These are phyloP conservation scores for Cryptoblepharus egeriae DNA, from an alignment of 2,797 vertebrate species.

Conservation along the genomic window DNA sequence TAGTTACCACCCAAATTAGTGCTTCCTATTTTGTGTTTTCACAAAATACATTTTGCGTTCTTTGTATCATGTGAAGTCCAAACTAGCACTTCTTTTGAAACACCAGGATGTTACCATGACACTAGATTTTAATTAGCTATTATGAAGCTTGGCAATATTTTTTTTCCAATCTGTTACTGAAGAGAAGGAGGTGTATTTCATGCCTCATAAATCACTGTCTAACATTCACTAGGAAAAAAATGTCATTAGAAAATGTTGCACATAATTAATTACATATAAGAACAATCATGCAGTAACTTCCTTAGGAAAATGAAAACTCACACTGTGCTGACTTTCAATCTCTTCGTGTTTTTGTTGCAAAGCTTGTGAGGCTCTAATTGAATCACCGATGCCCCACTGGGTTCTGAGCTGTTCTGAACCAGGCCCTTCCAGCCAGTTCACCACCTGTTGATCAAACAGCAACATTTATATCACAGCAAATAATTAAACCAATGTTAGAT, in stretches of 20 bases:
- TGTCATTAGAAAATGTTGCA: slow-evolving; percentile 31
- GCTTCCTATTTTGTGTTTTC: neutral
- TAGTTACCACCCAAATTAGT: neutral
- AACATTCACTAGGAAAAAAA: slow-evolving; percentile 17
- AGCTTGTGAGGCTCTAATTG: slow-evolving; percentile 93
- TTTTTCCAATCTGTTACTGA: slow-evolving; percentile 14
- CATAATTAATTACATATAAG: slow-evolving; percentile 6
- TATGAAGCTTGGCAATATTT: slow-evolving; percentile 25
- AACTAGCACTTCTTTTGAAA: slow-evolving; percentile 8
- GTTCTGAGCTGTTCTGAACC: slow-evolving; percentile 94
- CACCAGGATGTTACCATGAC: slow-evolving; percentile 22
- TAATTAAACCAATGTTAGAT: slow-evolving; percentile 38
- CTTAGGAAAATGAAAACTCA: slow-evolving; percentile 76
- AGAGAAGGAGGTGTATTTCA: neutral
- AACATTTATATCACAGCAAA: slow-evolving; percentile 38
- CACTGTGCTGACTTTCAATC: slow-evolving; percentile 98
- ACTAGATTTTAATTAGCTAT: slow-evolving; percentile 26
- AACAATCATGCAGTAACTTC: slow-evolving; percentile 40
- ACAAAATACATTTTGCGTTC: neutral
- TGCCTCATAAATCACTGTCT: neutral
- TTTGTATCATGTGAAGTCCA: neutral
- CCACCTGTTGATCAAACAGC: slow-evolving; percentile 83
- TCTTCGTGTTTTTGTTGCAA: slow-evolving; percentile 98
- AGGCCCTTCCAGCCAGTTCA: slow-evolving; percentile 98
- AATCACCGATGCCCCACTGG: slow-evolving; percentile 97